Conservation (phyloP, 2,888 invertebrate genomes). For the Ectobius pallidus region DNA sequence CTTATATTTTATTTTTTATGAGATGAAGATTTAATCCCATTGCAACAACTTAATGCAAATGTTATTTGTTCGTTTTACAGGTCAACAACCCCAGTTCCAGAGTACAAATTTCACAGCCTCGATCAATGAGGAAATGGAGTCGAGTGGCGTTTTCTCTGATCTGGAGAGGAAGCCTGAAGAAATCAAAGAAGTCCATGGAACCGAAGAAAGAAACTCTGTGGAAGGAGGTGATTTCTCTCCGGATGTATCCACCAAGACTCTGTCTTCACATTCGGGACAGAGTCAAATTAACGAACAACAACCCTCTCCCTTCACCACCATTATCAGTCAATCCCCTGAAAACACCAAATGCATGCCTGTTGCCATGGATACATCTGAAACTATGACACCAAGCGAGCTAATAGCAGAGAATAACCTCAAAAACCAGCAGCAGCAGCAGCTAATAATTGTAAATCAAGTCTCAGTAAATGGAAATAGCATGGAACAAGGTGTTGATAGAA, state of each 20-base stretch:
- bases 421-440: neutral
- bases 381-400: neutral
- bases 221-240: slow-evolving; percentile 67
- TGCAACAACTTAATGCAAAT: no score
- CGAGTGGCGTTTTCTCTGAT: slow-evolving; percentile 87
- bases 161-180: slow-evolving; percentile 77
- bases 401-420: slow-evolving; percentile 21
- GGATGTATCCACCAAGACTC: slow-evolving; percentile 63
- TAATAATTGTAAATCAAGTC: neutral
- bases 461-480: neutral
- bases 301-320: neutral
- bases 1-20: no score
- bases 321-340: neutral
- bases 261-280: slow-evolving; percentile 50
- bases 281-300: slow-evolving; percentile 34
- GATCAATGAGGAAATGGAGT: slow-evolving; percentile 84
- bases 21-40: no score
- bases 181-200: slow-evolving; percentile 28
- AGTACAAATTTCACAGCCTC: slow-evolving; percentile 57
- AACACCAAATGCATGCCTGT: neutral
- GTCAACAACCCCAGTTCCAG: slow-evolving; percentile 41
- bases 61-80: no score
- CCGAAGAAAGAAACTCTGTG: neutral
- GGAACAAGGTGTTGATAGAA: neutral
- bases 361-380: neutral